Evolutionary conservation across 2,888 invertebrate species (phyloP), one percentile per base, ranked within the genome.

Genomic region (Harpalus rubripes): DNA sequence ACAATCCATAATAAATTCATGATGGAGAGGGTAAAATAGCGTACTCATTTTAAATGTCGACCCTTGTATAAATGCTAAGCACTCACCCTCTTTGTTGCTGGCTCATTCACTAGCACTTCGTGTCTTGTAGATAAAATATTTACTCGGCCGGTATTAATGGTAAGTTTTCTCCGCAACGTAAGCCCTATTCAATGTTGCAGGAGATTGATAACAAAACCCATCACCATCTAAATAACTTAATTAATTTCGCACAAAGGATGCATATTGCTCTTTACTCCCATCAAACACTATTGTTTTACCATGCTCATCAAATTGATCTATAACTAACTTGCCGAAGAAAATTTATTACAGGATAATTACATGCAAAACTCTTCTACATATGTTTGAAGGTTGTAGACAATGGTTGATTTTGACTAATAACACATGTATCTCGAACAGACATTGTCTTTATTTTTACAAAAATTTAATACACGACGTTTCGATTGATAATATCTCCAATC

Each of bases 61-160:
- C 78, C 84, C 84, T 78, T 84, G 32, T 84, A 52, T 84, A 78
- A 84, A 84, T 84, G 78, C 84, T 63, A 63, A 65, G 78, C 65
- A 83, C 84, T 78, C 84, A 78, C 56, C 84, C 78, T 78, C 84
- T 78, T 84, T 84, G 84, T 84, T 56, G 44, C 32, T 32, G 10
- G 61, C 32, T 65, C 78, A 65, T 84, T 78, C 78, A 84, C 26
- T 39, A 78, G 32, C 78, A 84, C 84, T 84, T 76, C 56, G 41
- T 41, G 74, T 18, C n/a, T 58, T 59, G 72, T 32, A 85, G 86
- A 86, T 86, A 84, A 86, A 87, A 87, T 86, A 87, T 87, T 87
- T 86, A 84, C 86, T 84, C 79, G 63, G 65, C 85, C 83, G 59
- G 85, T 65, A 81, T 72, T 81, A 81, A 52, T 56, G 81, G 39